A percentile compares a stretch with the other conserved stretches of the same genome.
These are phyloP conservation scores for Amorpha juglandis DNA, from an alignment of 2,888 invertebrate genomes.

Conservation along the genomic window DNA sequence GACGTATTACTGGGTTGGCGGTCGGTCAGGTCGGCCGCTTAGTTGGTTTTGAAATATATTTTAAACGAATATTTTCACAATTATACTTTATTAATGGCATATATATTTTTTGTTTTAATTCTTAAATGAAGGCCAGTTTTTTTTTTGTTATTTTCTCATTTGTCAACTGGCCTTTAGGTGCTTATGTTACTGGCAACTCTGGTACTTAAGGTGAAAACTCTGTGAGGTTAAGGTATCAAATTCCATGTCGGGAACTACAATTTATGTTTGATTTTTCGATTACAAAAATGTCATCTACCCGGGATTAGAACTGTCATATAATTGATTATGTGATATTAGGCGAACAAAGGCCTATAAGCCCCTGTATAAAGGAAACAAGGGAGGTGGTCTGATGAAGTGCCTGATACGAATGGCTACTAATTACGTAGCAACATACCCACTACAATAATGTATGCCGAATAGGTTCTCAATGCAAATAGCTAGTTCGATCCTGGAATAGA, in stretches of 20 bases:
- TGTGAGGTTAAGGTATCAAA: too few species aligned
- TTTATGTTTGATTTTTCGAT: too few species aligned
- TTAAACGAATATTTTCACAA: slow-evolving; percentile 46
- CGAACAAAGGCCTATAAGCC: too few species aligned
- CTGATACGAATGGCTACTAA: slow-evolving; percentile 52
- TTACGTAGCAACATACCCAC: slow-evolving; percentile 66
- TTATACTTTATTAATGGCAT: slow-evolving; percentile 2
- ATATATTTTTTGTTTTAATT: slow-evolving; percentile 41
- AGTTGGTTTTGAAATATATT: slow-evolving; percentile 47
- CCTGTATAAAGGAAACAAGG: slow-evolving; percentile 26
- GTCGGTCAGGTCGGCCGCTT: slow-evolving; percentile 71
- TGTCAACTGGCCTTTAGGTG: too few species aligned
- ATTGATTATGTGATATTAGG: too few species aligned
- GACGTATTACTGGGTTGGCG: slow-evolving; percentile 80
- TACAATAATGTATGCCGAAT: slow-evolving; percentile 78
- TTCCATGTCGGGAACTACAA: too few species aligned
- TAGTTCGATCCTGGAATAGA: slow-evolving; percentile 83
- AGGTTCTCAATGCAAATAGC: slow-evolving; percentile 81
- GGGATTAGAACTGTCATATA: too few species aligned
- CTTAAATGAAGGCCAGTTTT: slow-evolving; percentile 26
- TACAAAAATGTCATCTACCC: too few species aligned
- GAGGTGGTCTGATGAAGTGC: slow-evolving; percentile 28
- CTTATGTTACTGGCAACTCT: too few species aligned
- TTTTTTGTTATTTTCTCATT: too few species aligned
- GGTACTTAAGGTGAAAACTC: too few species aligned